Evolutionary conservation across 2,888 invertebrate species (phyloP).

Genomic region (Germaria angustata): DNA sequence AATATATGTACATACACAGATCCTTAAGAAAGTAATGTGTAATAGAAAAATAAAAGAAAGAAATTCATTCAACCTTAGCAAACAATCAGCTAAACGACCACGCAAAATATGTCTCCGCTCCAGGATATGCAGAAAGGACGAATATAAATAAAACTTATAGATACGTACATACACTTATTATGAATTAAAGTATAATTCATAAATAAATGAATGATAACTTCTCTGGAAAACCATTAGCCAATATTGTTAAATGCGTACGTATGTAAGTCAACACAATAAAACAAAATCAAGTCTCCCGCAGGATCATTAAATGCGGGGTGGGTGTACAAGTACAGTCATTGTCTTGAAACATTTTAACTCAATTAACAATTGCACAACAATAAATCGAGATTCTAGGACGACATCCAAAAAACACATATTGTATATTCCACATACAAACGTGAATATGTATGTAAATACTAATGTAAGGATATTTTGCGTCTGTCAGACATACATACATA

Average conservation of each 20-base stretch:
- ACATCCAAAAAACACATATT: background rate
- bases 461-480: too few species aligned
- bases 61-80: conserved; percentile 34
- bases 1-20: too few species aligned
- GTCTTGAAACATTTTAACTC: conserved; percentile 45
- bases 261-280: conserved; percentile 11
- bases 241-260: conserved; percentile 12
- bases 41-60: background rate
- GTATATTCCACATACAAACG: background rate
- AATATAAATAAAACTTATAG: conserved; percentile 1
- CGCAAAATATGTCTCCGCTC: conserved; percentile 47
- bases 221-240: conserved; percentile 33
- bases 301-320: conserved; percentile 42
- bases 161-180: background rate
- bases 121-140: conserved; percentile 42
- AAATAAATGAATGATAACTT: conserved; percentile 29
- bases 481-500: background rate
- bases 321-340: too few species aligned
- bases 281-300: conserved; percentile 56
- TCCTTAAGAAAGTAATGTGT: background rate
- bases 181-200: conserved; percentile 46
- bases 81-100: conserved; percentile 44
- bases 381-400: conserved; percentile 27
- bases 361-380: conserved; percentile 56
- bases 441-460: conserved; percentile 45